Evolutionary conservation across 2,888 invertebrate species (phyloP), one percentile per base, ranked within the genome.

Genomic region (Oxytorus armatus): DNA sequence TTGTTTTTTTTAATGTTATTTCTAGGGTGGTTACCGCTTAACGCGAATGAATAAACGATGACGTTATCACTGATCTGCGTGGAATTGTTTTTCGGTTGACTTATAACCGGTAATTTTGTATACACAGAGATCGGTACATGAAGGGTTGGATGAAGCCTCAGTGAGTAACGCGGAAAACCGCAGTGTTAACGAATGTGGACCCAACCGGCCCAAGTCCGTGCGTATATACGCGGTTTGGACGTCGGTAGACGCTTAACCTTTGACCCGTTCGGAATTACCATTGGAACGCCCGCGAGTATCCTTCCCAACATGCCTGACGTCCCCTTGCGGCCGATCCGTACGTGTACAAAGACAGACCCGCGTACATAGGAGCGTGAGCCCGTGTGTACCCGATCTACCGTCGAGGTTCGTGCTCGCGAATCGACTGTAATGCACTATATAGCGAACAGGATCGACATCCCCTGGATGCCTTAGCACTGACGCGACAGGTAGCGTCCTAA

Each of bases 401-500:
- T 70, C 70, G 72, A 79, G 72, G 59, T 47, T 14, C 39, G 44
- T 42, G 39, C 14, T 44, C 66, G 29, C 72, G 72, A 68, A 68
- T 68, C 39, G 61, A 61, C 61, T n/a, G 33, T 66, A 59, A 66
- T 8, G 57, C 44, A 23, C 25, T n/a, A 53, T 53, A 70, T 44
- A 49, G 42, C 29, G 33, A 42, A 14, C 66, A 47, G 61, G 44
- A 8, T 78, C 44, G 63, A 65, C 70, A 49, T 39, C 36, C 14
- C 75, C 70, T 53, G 66, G 25, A 59, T 80, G 44, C 73, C 72
- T 77, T 73, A 49, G 61, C 77, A 73, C 57, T 77, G 76, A 77
- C 51, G 73, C 76, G 72, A 80, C 79, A 72, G 80, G 77, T 75
- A 77, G 68, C 66, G 51, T 73, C 76, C 73, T 80, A 80, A 80